Evolutionary conservation across 2,113 vertebrate species (phyloP), one percentile per base, ranked within the genome.

Genomic region (Ptilonorhynchus violaceus): DNA sequence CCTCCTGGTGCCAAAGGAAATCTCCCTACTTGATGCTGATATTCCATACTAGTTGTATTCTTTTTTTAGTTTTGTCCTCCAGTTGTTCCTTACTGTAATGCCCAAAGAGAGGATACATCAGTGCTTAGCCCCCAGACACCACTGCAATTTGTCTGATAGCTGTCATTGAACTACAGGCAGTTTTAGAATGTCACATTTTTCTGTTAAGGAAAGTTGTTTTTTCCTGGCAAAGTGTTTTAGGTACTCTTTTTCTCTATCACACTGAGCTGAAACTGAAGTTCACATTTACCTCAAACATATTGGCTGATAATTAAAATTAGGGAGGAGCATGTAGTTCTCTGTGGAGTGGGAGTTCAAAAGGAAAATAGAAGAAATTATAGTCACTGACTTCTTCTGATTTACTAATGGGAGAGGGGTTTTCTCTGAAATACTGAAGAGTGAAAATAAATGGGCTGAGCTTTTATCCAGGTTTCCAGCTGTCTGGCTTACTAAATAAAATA

Each of bases 41-140:
- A 87, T 84, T 96, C 95, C 79, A 67, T 68, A 93, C 80, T 66
- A 73, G 78, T 56, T 96, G 72, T 70, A 88, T 91, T 91, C 88
- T 93, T 96, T 82, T 85, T 88, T 94, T 86, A 84, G 72, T 90
- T 53, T 47, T 59, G 13, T 95, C 88, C 84, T 97, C 85, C 69
- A 62, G 46, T 94, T 82, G 53, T 94, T 96, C 91, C 49, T 81
- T 67, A 6, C 66, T 68, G 14, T 33, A 83, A 53, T 81, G 64
- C 52, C 76, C 73, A 67, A 42, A 67, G 68, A 93, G 64, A 67
- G 7, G n/a, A 53, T 56, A 1, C 28, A 63, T 31, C 50, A 56
- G 79, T 46, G 16, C 70, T 76, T 42, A 80, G 78, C 78, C 77
- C 62, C 37, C 22, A 85, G 88, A 72, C 49, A 68, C 47, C n/a